A percentile compares a stretch with the other conserved stretches of the same genome.
Evolutionary conservation across 2,797 vertebrate species (phyloP).

Genomic region (Sebastes itinus): DNA sequence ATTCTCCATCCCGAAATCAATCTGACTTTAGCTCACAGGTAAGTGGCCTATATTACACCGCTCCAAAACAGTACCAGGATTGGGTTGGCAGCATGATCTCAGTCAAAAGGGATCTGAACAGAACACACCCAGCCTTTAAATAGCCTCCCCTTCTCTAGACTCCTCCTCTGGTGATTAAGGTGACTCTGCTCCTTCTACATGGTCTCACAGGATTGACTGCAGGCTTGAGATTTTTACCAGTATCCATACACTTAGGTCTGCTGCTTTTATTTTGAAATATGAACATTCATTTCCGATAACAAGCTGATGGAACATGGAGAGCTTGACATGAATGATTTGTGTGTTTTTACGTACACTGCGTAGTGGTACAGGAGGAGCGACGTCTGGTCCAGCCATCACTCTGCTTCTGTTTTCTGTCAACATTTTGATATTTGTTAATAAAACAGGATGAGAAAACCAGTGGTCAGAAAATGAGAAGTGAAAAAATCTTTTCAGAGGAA

Average conservation of each 20-base stretch:
- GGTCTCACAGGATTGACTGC: too few species aligned
- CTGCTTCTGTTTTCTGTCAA: not conserved
- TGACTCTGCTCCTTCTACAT: too few species aligned
- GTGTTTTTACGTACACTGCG: conserved; percentile 7
- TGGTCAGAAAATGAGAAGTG: not conserved
- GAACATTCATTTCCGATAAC: not conserved
- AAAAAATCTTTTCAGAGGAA: not conserved
- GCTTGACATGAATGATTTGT: not conserved
- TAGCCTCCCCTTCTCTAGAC: too few species aligned
- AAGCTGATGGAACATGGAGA: not conserved
- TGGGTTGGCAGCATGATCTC: too few species aligned
- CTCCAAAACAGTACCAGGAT: too few species aligned
- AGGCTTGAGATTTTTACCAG: too few species aligned
- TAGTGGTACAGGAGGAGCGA: not conserved
- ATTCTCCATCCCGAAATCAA: too few species aligned
- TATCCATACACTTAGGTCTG: accelerated
- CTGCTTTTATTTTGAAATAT: conserved; percentile 32
- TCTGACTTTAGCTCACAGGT: too few species aligned
- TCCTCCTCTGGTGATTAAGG: too few species aligned
- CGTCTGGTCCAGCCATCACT: not conserved
- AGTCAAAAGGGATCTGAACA: too few species aligned
- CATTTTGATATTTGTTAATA: not conserved
- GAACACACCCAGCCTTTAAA: too few species aligned
- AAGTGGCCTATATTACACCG: too few species aligned
- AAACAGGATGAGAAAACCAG: not conserved